Evolutionary conservation across 1,140 invertebrate species (phyloP).

Genomic region (Aphelenchoides besseyi): DNA sequence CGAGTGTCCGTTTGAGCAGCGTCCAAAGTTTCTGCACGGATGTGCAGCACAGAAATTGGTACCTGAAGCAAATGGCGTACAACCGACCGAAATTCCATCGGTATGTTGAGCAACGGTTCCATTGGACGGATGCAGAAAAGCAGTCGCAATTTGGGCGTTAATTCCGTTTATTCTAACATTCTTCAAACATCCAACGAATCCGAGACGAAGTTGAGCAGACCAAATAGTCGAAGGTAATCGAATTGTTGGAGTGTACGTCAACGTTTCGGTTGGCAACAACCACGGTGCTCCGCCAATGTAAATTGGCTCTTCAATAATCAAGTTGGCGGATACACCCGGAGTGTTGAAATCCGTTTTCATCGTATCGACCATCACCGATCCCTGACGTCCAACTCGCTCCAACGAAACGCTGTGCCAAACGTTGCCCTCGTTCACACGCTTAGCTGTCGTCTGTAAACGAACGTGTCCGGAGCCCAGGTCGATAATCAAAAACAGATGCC

Average conservation of each 20-base stretch:
- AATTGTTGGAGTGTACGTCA: constrained; percentile 57
- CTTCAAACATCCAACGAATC: constrained; percentile 89
- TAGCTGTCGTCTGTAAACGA: constrained; percentile 72
- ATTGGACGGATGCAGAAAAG: constrained; percentile 24
- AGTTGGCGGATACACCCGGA: constrained; percentile 69
- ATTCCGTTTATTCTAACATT: constrained; percentile 88
- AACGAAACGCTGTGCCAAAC: constrained; percentile 83
- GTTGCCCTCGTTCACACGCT: constrained; percentile 78
- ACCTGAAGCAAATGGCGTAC: constrained; percentile 64
- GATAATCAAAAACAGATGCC: constrained; percentile 83
- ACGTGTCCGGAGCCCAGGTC: constrained; percentile 85
- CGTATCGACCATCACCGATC: constrained; percentile 83
- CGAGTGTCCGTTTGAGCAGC: constrained; percentile 90
- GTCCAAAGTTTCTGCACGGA: constrained; percentile 84
- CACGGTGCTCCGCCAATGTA: constrained; percentile 77
- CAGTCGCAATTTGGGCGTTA: constrained; percentile 74
- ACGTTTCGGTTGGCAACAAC: constrained; percentile 65
- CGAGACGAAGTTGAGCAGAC: constrained; percentile 80
- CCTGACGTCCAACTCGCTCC: constrained; percentile 74
- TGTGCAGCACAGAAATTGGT: constrained; percentile 79
- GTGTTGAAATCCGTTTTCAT: constrained; percentile 83
- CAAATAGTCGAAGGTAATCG: constrained; percentile 80
- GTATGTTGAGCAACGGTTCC: background rate
- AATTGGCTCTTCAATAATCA: constrained; percentile 73
- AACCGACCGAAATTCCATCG: constrained; percentile 32